Percentiles rank a stretch among this genome's conserved stretches.
Conservation (phyloP, 2,113 vertebrate species). For the Oplegnathus fasciatus region DNA sequence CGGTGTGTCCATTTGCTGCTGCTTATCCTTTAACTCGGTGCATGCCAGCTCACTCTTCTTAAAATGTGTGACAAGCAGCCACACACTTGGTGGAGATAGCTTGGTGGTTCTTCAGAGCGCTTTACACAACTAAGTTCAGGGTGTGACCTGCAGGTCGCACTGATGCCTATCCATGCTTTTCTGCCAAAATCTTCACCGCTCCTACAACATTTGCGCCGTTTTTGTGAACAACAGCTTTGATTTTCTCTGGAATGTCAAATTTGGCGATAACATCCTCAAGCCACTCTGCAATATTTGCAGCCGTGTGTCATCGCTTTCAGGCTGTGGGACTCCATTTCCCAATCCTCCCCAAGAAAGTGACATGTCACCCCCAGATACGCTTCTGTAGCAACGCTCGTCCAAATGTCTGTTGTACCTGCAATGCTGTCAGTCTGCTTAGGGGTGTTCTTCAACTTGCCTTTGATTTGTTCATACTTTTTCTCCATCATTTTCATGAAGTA, state of each 20-base stretch:
- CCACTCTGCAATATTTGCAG: constrained; percentile 46
- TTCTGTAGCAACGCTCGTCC: neutral
- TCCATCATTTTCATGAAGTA: no score
- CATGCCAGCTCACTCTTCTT: no score
- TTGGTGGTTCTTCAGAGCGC: constrained; percentile 4
- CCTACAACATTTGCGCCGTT: constrained; percentile 32
- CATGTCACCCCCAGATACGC: constrained; percentile 29
- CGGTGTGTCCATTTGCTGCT: no score
- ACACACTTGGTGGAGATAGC: constrained; percentile 11
- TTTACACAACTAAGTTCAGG: constrained; percentile 50
- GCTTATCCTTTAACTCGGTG: no score
- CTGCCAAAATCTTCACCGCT: neutral
- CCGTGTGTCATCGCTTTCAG: constrained; percentile 37
- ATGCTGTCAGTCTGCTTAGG: constrained; percentile 3
- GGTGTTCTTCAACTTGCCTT: no score
- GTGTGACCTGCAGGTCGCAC: constrained; percentile 53
- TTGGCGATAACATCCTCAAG: constrained; percentile 21
- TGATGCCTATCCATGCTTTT: constrained; percentile 31
- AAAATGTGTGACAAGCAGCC: constrained; percentile 28
- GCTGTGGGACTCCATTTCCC: constrained; percentile 35
- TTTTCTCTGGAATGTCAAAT: constrained; percentile 54
- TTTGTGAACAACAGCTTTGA: constrained; percentile 18
- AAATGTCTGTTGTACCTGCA: neutral
- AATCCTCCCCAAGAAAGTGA: no score
- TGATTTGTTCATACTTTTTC: no score